Evolutionary conservation across 2,113 vertebrate species (phyloP).

Genomic region (Equus przewalskii): DNA sequence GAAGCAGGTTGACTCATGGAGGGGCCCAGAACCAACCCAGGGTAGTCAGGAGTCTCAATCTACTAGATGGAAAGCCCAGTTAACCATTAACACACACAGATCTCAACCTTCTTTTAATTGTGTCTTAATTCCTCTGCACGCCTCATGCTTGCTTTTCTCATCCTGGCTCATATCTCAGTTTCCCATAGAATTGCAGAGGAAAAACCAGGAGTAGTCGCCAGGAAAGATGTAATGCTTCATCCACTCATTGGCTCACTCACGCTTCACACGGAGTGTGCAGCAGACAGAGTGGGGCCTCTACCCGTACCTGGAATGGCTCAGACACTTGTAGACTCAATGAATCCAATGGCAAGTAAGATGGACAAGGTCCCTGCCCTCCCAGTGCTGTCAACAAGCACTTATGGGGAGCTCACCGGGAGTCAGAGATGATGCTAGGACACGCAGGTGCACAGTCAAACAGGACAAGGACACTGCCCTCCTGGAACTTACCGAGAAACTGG

Average conservation of each 20-base stretch:
- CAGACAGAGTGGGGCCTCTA: rapidly evolving
- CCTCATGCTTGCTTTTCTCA: background rate
- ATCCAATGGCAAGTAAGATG: rapidly evolving
- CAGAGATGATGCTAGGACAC: rapidly evolving
- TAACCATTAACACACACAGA: too few species aligned
- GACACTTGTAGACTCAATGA: rapidly evolving
- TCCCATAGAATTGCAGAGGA: background rate
- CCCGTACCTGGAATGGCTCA: rapidly evolving
- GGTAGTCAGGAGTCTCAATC: background rate
- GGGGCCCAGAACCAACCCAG: background rate
- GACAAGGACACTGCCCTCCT: background rate
- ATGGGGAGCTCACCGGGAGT: rapidly evolving
- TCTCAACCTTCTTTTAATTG: background rate
- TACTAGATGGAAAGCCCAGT: rapidly evolving
- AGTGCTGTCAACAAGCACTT: rapidly evolving
- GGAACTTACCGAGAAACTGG: rapidly evolving
- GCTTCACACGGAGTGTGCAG: rapidly evolving
- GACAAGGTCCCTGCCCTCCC: rapidly evolving
- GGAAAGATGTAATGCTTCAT: rapidly evolving
- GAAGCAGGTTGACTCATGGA: rapidly evolving
- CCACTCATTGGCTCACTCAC: rapidly evolving
- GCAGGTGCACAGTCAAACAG: rapidly evolving
- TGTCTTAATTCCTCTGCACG: background rate
- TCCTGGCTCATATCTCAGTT: background rate
- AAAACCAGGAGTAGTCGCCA: rapidly evolving